Evolutionary conservation across 2,113 vertebrate species (phyloP).

Genomic region (Rhipidura dahli): DNA sequence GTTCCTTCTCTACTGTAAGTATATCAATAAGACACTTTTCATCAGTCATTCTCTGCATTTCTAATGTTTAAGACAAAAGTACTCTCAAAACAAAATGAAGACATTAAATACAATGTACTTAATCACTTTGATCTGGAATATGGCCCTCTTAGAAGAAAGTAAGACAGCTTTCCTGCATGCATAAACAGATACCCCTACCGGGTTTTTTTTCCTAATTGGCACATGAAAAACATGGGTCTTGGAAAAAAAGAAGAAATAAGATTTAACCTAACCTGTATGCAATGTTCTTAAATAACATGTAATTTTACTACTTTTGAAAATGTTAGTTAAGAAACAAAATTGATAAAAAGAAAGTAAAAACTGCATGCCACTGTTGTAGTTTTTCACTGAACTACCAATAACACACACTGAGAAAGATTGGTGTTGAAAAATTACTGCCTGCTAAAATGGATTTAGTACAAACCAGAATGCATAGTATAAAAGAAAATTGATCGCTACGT

Average conservation of each 20-base stretch:
- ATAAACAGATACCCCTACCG: not conserved
- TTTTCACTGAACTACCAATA: conserved; percentile 38
- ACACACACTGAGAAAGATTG: not conserved
- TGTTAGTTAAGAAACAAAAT: conserved; percentile 31
- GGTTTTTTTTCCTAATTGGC: not conserved
- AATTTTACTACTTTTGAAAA: not conserved
- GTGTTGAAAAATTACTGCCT: conserved; percentile 54
- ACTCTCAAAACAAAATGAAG: not conserved
- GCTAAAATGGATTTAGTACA: conserved; percentile 38
- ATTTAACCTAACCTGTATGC: not conserved
- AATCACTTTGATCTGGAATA: not conserved
- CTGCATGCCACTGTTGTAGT: not conserved
- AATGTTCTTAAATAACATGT: not conserved
- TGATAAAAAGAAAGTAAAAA: conserved; percentile 28
- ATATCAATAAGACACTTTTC: not conserved
- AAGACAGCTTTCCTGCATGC: not conserved
- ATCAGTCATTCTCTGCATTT: not conserved
- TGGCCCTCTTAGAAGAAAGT: not conserved
- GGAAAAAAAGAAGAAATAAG: not conserved
- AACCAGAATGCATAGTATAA: not conserved
- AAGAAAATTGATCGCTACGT: conserved; percentile 54
- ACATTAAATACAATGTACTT: not conserved
- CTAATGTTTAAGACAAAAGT: not conserved
- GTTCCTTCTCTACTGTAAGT: not conserved
- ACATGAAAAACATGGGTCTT: not conserved